Evolutionary conservation across 2,113 vertebrate genomes (phyloP), one percentile per base, ranked within the genome.

Genomic region (Saguinus imperator): DNA sequence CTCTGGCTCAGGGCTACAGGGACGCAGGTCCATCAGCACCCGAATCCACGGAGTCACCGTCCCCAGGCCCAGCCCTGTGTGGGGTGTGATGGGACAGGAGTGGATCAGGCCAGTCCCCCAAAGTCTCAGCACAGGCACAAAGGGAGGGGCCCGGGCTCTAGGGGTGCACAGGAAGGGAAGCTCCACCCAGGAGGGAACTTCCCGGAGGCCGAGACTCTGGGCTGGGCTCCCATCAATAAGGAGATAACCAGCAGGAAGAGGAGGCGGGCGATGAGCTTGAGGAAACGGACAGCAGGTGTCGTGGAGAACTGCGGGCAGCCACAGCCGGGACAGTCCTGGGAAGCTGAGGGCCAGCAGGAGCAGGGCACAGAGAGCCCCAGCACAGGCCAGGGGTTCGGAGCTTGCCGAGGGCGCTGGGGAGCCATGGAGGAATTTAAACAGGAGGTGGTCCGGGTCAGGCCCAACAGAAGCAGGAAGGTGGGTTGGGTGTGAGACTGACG

Each of bases 311-410:
- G 12, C 61, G 12, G 11, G 61, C 4, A 29, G 61, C 13, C 61
- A 64, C 5, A 1, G 61, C 61, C 0, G 5, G 64, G 64, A 66
- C 4, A 11, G 58, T 1, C 4, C 25, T 5, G 29, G 29, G 64
- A 66, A 32, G 13, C 64, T 66, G n/a, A 70, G 20, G 20, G 70
- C 20, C 8, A 3, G n/a, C 8, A 73, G n/a, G 70, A 11, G 20
- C 70, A 40, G n/a, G 10, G 37, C 70, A 72, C 10, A 37, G 70
- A 40, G n/a, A 72, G 70, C 20, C n/a, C 0, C 0, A 18, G 20
- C n/a, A 21, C 37, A 40, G 68, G 35, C 68, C 35, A 18, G 35
- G 68, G 68, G 17, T 70, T 35, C 35, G 3, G n/a, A n/a, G 35
- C 35, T 66, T 16, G 35, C 35, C 8, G 0, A 20, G n/a, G n/a